Evolutionary conservation across 2,113 vertebrate genomes (phyloP).

Genomic region (Sebastes schlegelii): DNA sequence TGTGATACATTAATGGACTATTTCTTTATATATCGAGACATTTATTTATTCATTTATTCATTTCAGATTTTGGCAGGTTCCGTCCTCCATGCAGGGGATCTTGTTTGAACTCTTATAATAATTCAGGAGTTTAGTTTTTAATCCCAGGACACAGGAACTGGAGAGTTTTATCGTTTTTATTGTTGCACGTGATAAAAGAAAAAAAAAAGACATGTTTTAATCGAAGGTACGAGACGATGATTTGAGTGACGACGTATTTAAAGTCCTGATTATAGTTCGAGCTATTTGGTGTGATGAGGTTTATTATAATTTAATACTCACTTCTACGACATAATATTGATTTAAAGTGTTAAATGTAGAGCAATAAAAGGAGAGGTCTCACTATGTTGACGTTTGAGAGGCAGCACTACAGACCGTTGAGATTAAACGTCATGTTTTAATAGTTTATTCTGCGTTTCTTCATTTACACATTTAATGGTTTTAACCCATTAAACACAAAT

Average conservation of each 20-base stretch:
- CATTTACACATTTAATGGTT: background rate
- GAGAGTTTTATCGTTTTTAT: constrained; percentile 17
- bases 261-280: constrained; percentile 10
- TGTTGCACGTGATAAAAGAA: constrained; percentile 50
- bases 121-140: background rate
- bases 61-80: too few species aligned
- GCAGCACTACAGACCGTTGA: background rate
- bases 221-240: constrained; percentile 64
- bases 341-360: background rate
- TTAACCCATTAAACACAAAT: background rate
- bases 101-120: background rate
- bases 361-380: background rate
- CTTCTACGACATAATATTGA: background rate
- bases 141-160: background rate
- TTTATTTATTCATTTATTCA: too few species aligned
- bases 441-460: background rate
- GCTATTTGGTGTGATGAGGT: constrained; percentile 26
- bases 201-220: constrained; percentile 16
- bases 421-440: background rate
- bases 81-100: background rate
- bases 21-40: too few species aligned
- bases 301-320: background rate
- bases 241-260: constrained; percentile 42
- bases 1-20: too few species aligned
- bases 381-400: too few species aligned